These are phyloP conservation scores for Pycnomerus fuliginosus DNA, from an alignment of 2,888 invertebrate genomes.

Conservation along the genomic window DNA sequence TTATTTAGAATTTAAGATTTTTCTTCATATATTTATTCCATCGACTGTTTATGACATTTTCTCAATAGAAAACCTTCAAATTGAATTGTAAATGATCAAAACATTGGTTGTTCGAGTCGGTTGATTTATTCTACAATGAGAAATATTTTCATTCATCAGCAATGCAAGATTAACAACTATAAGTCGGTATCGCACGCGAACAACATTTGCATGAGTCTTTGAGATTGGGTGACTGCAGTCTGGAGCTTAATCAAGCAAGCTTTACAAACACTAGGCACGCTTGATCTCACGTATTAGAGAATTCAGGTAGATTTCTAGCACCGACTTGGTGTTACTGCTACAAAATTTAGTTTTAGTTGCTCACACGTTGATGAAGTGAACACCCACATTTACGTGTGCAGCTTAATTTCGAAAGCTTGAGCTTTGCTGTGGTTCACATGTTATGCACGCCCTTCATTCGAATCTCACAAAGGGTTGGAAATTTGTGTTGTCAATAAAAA, in stretches of 20 bases:
- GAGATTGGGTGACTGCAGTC: slow-evolving; percentile 9
- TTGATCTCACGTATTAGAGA: slow-evolving; percentile 20
- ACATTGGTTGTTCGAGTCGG: too few relatives aligned
- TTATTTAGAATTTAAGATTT: too few relatives aligned
- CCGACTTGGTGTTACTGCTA: slow-evolving; percentile 6
- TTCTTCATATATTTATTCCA: too few relatives aligned
- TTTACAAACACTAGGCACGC: slow-evolving; percentile 17
- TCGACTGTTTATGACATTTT: too few relatives aligned
- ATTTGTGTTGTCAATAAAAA: too few relatives aligned
- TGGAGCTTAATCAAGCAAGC: slow-evolving; percentile 12
- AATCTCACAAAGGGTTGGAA: too few relatives aligned
- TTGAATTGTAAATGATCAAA: too few relatives aligned
- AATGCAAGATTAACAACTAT: too few relatives aligned
- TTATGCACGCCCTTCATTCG: slow-evolving; percentile 7
- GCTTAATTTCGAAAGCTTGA: slow-evolving; percentile 16
- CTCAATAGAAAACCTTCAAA: too few relatives aligned
- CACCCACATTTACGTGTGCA: too few relatives aligned
- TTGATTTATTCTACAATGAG: too few relatives aligned
- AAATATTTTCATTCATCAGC: too few relatives aligned
- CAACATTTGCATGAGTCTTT: slow-evolving; percentile 15
- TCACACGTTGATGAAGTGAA: slow-evolving; percentile 16
- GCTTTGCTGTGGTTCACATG: slow-evolving; percentile 18
- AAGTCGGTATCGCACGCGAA: slow-evolving; percentile 5
- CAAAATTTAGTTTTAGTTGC: slow-evolving; percentile 8
- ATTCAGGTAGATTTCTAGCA: slow-evolving; percentile 5